A percentile compares a stretch with the other conserved stretches of the same genome.
These are phyloP conservation scores for Trichogramma pretiosum DNA, from an alignment of 1,140 invertebrate genomes.

Conservation along the genomic window DNA sequence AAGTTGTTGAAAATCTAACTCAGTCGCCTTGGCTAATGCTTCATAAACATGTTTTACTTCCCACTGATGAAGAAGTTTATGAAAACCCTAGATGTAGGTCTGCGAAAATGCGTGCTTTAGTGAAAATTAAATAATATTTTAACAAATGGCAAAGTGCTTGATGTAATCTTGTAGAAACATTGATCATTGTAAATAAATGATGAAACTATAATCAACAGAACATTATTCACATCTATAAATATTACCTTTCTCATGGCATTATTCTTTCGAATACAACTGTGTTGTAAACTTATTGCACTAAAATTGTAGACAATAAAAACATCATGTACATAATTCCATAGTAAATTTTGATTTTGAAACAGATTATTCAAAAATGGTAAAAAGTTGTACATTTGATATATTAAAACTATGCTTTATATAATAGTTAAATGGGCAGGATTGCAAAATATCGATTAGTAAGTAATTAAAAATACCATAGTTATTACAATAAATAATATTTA, in stretches of 20 bases:
- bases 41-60: constrained; percentile 72
- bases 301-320: too few relatives aligned
- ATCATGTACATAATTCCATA: too few relatives aligned
- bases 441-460: not conserved
- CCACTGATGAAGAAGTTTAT: constrained; percentile 63
- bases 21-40: constrained; percentile 65
- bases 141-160: not conserved
- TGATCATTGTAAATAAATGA: not conserved
- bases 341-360: too few relatives aligned
- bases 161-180: not conserved
- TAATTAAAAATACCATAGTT: not conserved
- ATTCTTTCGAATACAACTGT: too few relatives aligned
- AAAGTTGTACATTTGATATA: too few relatives aligned
- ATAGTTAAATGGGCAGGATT: not conserved
- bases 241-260: too few relatives aligned
- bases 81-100: constrained; percentile 77
- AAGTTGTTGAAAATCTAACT: constrained; percentile 53
- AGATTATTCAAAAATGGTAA: too few relatives aligned
- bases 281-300: too few relatives aligned
- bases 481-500: constrained; percentile 10
- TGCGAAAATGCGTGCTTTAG: constrained; percentile 76
- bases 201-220: not conserved
- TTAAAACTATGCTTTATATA: not conserved
- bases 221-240: not conserved
- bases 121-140: constrained; percentile 53